A percentile compares a stretch with the other conserved stretches of the same genome.
Evolutionary conservation across 2,888 invertebrate species (phyloP).

Genomic region (Papilio elwesi): DNA sequence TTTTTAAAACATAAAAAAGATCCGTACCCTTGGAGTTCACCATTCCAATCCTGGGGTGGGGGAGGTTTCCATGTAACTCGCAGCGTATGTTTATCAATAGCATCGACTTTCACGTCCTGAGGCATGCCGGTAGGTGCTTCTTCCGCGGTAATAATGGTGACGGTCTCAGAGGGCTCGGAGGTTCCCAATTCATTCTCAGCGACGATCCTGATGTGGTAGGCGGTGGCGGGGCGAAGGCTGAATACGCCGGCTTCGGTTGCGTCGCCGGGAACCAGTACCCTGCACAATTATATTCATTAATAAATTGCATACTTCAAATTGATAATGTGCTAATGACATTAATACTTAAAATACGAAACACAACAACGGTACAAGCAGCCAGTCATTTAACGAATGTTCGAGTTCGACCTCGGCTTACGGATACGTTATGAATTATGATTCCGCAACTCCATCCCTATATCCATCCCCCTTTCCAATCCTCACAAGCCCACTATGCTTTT

Average conservation of each 20-base stretch:
- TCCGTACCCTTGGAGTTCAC: constrained; percentile 88
- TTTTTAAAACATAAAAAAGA: too few relatives aligned
- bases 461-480: too few relatives aligned
- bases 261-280: constrained; percentile 94
- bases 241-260: constrained; percentile 95
- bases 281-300: constrained; percentile 44
- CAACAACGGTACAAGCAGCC: not conserved
- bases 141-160: constrained; percentile 97
- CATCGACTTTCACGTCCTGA: constrained; percentile 92
- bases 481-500: too few relatives aligned
- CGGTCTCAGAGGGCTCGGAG: constrained; percentile 96
- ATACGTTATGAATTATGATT: too few relatives aligned
- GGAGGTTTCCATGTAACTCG: constrained; percentile 96
- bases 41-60: constrained; percentile 95
- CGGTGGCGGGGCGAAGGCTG: constrained; percentile 94
- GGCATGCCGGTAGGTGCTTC: constrained; percentile 94
- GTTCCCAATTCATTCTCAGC: constrained; percentile 97
- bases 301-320: not conserved
- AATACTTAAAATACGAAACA: not conserved
- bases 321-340: not conserved
- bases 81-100: constrained; percentile 93
- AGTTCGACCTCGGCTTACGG: too few relatives aligned
- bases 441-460: too few relatives aligned
- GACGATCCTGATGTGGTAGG: constrained; percentile 95
- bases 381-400: too few relatives aligned